Conservation (phyloP, 2,113 vertebrate genomes). For the Hippocampus zosterae region DNA sequence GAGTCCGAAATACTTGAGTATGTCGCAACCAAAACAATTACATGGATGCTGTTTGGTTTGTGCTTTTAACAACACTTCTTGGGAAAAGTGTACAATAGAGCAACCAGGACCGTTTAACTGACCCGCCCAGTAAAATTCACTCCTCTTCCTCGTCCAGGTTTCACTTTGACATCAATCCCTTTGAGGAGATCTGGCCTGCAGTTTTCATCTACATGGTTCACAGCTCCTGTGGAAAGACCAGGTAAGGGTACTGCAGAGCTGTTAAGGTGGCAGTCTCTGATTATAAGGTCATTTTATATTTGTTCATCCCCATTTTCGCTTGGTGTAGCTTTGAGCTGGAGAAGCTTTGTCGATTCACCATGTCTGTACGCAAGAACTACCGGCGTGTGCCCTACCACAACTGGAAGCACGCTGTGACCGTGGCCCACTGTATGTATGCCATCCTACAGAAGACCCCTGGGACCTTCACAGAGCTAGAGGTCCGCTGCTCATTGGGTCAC, state of each 20-base stretch:
- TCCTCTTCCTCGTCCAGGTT: constrained; percentile 72
- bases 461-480: constrained; percentile 94
- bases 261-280: not conserved
- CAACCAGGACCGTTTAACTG: not conserved
- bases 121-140: constrained; percentile 18
- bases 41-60: not conserved
- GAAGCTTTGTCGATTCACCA: constrained; percentile 94
- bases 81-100: not conserved
- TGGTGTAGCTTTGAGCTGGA: constrained; percentile 87
- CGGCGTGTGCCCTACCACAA: constrained; percentile 98
- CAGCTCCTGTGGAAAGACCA: constrained; percentile 87
- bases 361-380: constrained; percentile 98
- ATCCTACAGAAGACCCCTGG: constrained; percentile 86
- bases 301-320: not conserved
- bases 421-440: constrained; percentile 95
- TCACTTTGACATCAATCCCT: constrained; percentile 94
- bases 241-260: constrained; percentile 66
- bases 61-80: not conserved
- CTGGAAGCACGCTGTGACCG: constrained; percentile 96
- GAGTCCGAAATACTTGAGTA: too few relatives aligned
- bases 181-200: constrained; percentile 95
- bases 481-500: constrained; percentile 44
- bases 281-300: not conserved
- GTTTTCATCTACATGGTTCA: constrained; percentile 97
- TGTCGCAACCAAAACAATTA: not conserved